Percentiles rank a stretch among this genome's conserved stretches.
Conservation (phyloP, 2,888 invertebrate species). For the Nomada lathburiana region DNA sequence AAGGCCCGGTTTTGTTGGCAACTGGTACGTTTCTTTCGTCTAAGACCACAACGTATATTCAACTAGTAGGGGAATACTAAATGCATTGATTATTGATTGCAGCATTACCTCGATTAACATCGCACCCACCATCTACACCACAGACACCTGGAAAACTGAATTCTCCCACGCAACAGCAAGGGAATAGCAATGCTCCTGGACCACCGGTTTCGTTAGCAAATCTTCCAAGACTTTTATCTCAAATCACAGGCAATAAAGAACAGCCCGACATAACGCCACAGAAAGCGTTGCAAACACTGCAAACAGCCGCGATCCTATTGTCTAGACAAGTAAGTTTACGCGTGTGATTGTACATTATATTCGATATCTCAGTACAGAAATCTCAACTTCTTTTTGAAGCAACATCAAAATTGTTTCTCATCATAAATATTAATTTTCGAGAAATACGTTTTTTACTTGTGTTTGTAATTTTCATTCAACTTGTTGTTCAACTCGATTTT, state of each 20-base stretch:
- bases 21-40: slow-evolving; percentile 81
- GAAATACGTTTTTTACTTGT: background rate
- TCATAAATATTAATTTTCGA: background rate
- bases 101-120: slow-evolving; percentile 88
- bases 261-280: slow-evolving; percentile 86
- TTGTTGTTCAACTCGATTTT: background rate
- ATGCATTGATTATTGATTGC: slow-evolving; percentile 29
- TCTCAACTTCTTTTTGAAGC: background rate
- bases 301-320: slow-evolving; percentile 83
- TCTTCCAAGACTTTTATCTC: slow-evolving; percentile 85
- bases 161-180: slow-evolving; percentile 79
- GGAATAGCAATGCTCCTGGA: slow-evolving; percentile 82
- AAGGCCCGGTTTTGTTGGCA: slow-evolving; percentile 88
- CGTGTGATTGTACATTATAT: background rate
- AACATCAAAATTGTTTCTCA: background rate
- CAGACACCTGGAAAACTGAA: slow-evolving; percentile 81
- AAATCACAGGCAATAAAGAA: slow-evolving; percentile 85
- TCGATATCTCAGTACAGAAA: no score
- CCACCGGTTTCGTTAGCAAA: slow-evolving; percentile 85
- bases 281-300: slow-evolving; percentile 86
- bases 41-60: background rate
- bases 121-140: slow-evolving; percentile 85
- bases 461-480: background rate
- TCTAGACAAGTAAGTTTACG: slow-evolving; percentile 81
- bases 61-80: background rate